These are phyloP conservation scores for Falcunculus frontatus DNA, from an alignment of 2,113 vertebrate species.

Conservation along the genomic window DNA sequence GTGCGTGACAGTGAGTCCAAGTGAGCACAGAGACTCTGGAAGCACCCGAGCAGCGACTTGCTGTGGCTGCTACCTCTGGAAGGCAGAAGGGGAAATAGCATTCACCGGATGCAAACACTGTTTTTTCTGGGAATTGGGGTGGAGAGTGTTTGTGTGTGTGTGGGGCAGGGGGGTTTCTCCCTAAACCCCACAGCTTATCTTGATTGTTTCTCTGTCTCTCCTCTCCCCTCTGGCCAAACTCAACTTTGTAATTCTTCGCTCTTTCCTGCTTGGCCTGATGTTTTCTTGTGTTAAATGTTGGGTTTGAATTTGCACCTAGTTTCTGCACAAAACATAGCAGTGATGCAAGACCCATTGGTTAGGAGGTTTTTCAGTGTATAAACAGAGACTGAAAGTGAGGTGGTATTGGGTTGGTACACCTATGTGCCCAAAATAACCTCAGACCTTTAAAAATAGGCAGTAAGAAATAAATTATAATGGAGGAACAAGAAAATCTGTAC, in stretches of 20 bases:
- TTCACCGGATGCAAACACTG: neutral
- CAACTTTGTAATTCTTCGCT: neutral
- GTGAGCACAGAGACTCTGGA: neutral
- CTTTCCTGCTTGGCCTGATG: neutral
- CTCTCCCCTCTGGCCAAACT: neutral
- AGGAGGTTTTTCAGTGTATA: neutral
- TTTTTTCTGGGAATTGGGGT: neutral
- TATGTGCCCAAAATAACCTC: neutral
- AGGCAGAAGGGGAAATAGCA: neutral
- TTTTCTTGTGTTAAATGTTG: neutral
- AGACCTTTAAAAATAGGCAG: conserved; percentile 5
- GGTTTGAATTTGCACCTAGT: neutral
- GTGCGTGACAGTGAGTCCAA: neutral
- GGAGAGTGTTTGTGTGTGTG: neutral
- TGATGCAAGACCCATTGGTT: neutral
- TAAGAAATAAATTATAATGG: neutral
- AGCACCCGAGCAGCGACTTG: neutral
- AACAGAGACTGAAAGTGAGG: neutral
- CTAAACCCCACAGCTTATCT: neutral
- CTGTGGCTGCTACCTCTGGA: neutral
- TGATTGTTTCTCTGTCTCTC: neutral
- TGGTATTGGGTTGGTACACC: neutral
- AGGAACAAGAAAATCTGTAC: neutral
- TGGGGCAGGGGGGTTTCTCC: neutral
- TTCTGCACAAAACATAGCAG: neutral